A percentile compares a stretch with the other conserved stretches of the same genome.
Evolutionary conservation across 1,140 invertebrate genomes (phyloP).

Genomic region (Papilio xuthus): DNA sequence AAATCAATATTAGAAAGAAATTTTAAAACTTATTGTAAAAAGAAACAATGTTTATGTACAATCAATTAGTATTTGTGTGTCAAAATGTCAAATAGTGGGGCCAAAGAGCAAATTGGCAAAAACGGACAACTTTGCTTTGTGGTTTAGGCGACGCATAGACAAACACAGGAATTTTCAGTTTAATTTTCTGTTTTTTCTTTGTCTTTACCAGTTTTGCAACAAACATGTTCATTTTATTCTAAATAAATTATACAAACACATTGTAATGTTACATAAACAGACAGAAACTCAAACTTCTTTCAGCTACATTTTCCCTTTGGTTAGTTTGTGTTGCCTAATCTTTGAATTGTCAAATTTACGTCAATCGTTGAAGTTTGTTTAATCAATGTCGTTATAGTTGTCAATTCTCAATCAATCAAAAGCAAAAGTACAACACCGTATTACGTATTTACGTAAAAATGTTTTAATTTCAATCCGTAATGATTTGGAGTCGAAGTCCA

Average conservation of each 20-base stretch:
- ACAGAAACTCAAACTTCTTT: neutral
- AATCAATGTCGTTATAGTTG: neutral
- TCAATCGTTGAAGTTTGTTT: neutral
- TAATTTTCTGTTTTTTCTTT: neutral
- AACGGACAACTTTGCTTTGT: neutral
- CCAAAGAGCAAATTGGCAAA: neutral
- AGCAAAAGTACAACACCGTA: slow-evolving; percentile 25
- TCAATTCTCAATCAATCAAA: slow-evolving; percentile 7
- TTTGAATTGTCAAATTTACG: neutral
- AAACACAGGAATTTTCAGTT: neutral
- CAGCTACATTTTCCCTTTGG: neutral
- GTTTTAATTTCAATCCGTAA: slow-evolving; percentile 22
- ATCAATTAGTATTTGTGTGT: neutral
- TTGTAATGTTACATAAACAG: neutral
- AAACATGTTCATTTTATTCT: neutral
- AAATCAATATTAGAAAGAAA: neutral
- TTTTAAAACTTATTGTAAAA: slow-evolving; percentile 3
- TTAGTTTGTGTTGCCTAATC: neutral
- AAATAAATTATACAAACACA: no score
- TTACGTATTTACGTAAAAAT: slow-evolving; percentile 28
- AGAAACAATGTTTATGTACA: neutral
- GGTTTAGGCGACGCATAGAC: neutral
- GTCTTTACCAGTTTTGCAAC: neutral
- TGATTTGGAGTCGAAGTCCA: slow-evolving; percentile 33
- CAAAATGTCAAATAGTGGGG: no score